Conservation (phyloP, 2,797 vertebrate genomes). For the Cossypha niveicapilla region DNA sequence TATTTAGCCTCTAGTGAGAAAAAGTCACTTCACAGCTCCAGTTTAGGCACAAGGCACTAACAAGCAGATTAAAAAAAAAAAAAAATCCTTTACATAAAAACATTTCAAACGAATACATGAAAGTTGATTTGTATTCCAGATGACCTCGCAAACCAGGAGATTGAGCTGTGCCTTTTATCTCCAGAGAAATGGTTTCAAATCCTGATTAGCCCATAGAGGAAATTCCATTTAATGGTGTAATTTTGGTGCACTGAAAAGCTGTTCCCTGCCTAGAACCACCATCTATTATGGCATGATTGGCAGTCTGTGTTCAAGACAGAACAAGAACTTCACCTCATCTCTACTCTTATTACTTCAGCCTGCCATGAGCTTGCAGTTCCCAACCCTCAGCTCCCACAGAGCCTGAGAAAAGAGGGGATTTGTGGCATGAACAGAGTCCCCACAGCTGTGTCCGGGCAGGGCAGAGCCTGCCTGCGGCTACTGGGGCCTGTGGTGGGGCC, state of each 20-base stretch:
- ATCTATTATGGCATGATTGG: slow-evolving; percentile 42
- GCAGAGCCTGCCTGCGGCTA: not conserved
- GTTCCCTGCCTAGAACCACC: slow-evolving; percentile 40
- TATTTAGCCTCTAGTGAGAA: slow-evolving; percentile 59
- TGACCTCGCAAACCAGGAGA: not conserved
- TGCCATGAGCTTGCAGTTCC: slow-evolving; percentile 16
- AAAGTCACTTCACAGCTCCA: slow-evolving; percentile 48
- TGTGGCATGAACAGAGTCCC: not conserved
- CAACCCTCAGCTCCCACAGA: slow-evolving; percentile 23
- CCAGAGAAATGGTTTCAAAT: slow-evolving; percentile 29
- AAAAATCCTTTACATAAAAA: not conserved
- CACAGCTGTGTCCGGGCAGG: not conserved
- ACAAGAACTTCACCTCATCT: slow-evolving; percentile 56
- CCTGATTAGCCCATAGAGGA: slow-evolving; percentile 7
- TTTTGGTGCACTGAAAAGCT: slow-evolving; percentile 51
- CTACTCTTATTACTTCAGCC: slow-evolving; percentile 53
- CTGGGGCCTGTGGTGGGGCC: not conserved
- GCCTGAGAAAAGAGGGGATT: slow-evolving; percentile 38
- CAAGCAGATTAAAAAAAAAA: not conserved
- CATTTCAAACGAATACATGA: not conserved
- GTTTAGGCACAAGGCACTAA: slow-evolving; percentile 25
- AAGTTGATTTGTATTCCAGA: slow-evolving; percentile 36
- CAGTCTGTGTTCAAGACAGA: slow-evolving; percentile 46
- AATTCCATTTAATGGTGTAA: slow-evolving; percentile 49
- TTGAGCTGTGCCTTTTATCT: not conserved